A percentile compares a stretch with the other conserved stretches of the same genome.
These are phyloP conservation scores for Hemicordylus capensis DNA, from an alignment of 2,113 vertebrate genomes.

Conservation along the genomic window DNA sequence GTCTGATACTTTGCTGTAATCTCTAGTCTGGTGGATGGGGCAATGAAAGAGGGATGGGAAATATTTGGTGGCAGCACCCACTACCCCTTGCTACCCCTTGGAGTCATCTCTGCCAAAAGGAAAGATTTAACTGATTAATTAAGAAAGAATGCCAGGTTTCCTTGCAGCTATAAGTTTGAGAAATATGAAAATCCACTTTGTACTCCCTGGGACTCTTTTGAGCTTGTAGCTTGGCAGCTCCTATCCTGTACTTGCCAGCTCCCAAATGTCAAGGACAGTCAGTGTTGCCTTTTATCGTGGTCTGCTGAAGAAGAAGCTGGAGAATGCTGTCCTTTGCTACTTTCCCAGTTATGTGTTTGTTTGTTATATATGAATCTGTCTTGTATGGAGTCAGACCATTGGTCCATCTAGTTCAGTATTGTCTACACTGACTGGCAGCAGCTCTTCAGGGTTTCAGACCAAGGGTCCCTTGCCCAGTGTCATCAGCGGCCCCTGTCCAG, in stretches of 20 bases:
- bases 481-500: too few species aligned
- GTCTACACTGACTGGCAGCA: too few species aligned
- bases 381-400: too few species aligned
- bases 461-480: too few species aligned
- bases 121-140: not conserved
- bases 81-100: not conserved
- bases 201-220: constrained; percentile 27
- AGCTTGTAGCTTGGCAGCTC: constrained; percentile 37
- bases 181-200: constrained; percentile 38
- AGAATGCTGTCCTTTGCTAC: constrained; percentile 48
- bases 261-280: constrained; percentile 65
- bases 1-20: not conserved
- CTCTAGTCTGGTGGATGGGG: not conserved
- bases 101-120: not conserved
- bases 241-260: constrained; percentile 46
- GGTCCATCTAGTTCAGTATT: too few species aligned
- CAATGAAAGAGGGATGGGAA: too few species aligned
- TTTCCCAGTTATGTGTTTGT: constrained; percentile 9
- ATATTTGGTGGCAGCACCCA: not conserved
- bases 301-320: constrained; percentile 39
- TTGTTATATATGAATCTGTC: too few species aligned
- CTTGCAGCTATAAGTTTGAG: constrained; percentile 30
- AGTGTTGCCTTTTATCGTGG: constrained; percentile 39
- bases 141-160: constrained; percentile 34
- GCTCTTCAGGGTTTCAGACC: too few species aligned